Evolutionary conservation across 2,113 vertebrate species (phyloP), one percentile per base, ranked within the genome.

Genomic region (Aleadryas rufinucha): DNA sequence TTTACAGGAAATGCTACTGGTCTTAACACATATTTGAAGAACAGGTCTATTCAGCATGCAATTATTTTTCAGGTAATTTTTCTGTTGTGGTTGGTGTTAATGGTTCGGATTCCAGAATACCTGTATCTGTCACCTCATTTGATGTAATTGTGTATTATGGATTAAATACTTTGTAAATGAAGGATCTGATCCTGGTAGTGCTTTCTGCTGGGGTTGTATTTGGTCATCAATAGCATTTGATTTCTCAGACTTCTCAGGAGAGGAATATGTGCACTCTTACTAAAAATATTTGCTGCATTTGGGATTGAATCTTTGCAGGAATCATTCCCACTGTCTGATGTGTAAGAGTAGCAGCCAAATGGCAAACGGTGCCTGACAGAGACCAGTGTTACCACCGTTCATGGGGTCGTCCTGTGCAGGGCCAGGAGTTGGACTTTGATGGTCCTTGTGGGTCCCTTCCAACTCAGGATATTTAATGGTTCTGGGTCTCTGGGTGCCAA

Each of bases 401-500:
- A 17, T 64, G 50, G 49, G 9, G 26, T 71, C n/a, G 7, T 31
- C 31, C 35, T 72, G 4, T 72, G 66, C 42, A 64, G 42, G 35
- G 17, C 42, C 24, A 26, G 26, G 49, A 35, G 35, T 1, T 35
- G 49, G 49, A 27, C 49, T 71, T 56, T 4, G 31, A 22, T n/a
- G 23, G 13, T 56, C 20, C 41, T 70, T 63, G 49, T 49, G 35
- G 24, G 26, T 49, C 24, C 35, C 13, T 56, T 63, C 49, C 21
- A 35, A 0, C 14, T 49, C 35, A 35, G 41, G 24, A 4, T 71
- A 42, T 64, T 42, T 22, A 31, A 42, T 35, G 11, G 11, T 42
- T 42, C 42, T 56, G 0, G 8, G 10, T 11, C 49, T 57, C 52
- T 0, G 1, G 65, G 17, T 39, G 30, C 52, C 2, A 2, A 16